phyloP scores from a whole-genome alignment of 1,140 invertebrate genomes.

The Galendromus occidentalis region DNA sequence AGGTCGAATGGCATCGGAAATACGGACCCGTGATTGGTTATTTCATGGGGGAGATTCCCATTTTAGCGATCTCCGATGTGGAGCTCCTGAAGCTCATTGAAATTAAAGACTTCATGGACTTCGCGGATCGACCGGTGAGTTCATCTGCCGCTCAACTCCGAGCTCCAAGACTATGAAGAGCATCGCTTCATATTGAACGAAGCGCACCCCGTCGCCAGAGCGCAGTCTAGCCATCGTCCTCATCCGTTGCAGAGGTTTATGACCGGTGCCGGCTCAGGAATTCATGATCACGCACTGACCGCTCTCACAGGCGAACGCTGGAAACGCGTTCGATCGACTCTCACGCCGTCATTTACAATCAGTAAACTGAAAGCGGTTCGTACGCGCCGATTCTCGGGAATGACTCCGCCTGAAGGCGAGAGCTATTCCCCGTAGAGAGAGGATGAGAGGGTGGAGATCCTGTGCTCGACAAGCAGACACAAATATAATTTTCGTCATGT shows the following conservation, averaged over 20 bases:
- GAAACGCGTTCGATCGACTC: background rate
- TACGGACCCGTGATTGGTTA: background rate
- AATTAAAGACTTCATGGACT: constrained; percentile 10
- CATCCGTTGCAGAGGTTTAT: background rate
- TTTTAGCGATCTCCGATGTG: background rate
- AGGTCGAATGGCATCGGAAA: background rate
- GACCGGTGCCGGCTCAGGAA: background rate
- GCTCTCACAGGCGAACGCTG: background rate
- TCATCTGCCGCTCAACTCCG: no score
- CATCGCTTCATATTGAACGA: no score
- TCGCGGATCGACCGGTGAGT: constrained; percentile 13
- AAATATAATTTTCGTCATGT: background rate
- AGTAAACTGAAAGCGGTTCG: background rate
- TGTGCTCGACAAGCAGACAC: background rate
- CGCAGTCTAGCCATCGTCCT: no score
- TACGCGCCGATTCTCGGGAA: background rate
- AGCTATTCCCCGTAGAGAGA: no score
- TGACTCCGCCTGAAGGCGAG: no score
- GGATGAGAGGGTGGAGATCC: no score
- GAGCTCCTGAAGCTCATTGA: background rate
- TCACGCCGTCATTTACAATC: background rate
- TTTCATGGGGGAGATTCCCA: background rate
- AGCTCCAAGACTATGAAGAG: no score
- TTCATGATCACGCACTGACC: background rate
- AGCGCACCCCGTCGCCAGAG: no score